phyloP scores from a whole-genome alignment of 2,797 vertebrate genomes.

The Cuculus canorus region DNA sequence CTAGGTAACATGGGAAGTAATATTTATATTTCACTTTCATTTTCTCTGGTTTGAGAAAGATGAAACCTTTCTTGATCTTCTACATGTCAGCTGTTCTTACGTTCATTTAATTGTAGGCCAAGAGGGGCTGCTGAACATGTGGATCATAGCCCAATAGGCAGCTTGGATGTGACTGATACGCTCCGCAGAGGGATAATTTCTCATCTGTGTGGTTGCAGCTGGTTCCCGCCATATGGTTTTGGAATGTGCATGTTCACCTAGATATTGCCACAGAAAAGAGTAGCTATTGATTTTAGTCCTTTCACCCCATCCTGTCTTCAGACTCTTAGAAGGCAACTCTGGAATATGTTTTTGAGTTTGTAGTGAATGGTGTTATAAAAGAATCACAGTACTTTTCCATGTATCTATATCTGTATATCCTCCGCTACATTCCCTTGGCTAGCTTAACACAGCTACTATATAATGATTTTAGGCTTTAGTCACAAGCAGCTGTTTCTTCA shows the following conservation, averaged over 20 bases:
- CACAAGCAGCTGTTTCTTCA: neutral
- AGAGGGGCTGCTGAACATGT: neutral
- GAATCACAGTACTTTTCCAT: neutral
- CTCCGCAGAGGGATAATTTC: neutral
- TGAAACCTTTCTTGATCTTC: neutral
- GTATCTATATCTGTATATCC: too few relatives aligned
- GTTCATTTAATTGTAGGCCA: neutral
- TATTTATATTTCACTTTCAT: neutral
- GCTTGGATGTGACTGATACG: neutral
- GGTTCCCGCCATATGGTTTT: neutral
- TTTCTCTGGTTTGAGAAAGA: neutral
- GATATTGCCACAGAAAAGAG: neutral
- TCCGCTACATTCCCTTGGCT: neutral
- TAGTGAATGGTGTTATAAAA: neutral
- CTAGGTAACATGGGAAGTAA: neutral
- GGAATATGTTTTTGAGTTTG: neutral
- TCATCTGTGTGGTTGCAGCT: neutral
- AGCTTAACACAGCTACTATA: neutral
- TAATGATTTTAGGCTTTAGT: neutral
- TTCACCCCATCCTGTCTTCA: neutral
- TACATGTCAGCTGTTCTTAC: neutral
- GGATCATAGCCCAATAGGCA: neutral
- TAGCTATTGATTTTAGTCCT: neutral
- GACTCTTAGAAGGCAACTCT: neutral
- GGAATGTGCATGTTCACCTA: neutral